phyloP scores from a whole-genome alignment of 1,140 invertebrate species.

The Trichomalopsis sarcophagae region DNA sequence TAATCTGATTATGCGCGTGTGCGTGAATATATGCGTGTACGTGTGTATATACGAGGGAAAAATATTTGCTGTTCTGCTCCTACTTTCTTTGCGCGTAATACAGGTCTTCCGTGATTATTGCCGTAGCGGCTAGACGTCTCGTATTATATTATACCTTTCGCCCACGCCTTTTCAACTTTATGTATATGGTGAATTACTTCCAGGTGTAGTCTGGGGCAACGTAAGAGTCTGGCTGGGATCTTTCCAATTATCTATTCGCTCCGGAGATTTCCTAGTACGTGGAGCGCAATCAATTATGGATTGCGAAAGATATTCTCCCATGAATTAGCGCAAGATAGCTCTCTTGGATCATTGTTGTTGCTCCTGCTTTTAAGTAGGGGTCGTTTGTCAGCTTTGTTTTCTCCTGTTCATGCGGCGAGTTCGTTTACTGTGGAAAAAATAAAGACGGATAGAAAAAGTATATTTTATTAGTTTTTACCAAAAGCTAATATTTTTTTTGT shows the following conservation, averaged over 20 bases:
- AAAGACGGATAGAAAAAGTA: background rate
- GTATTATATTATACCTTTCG: conserved; percentile 4
- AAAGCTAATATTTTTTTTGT: background rate
- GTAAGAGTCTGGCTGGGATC: background rate
- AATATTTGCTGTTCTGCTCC: conserved; percentile 1
- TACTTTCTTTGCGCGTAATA: conserved; percentile 20
- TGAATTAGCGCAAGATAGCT: background rate
- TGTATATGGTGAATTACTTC: background rate
- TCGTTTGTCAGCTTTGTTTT: background rate
- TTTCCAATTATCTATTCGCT: conserved; percentile 1
- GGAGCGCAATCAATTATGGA: background rate
- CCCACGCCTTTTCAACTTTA: background rate
- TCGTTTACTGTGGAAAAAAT: background rate
- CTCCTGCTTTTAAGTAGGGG: background rate
- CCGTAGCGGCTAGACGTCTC: background rate
- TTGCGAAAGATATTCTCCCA: background rate
- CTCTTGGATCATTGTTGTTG: background rate
- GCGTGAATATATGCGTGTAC: background rate
- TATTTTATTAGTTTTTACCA: background rate
- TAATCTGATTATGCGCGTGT: background rate
- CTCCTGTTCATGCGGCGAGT: background rate
- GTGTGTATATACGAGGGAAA: background rate
- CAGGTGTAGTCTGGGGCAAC: background rate
- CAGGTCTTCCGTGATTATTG: background rate
- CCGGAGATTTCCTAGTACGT: background rate